Percentiles rank a stretch among this genome's conserved stretches.
phyloP scores from a whole-genome alignment of 37 sponge, comb jelly and placozoan genomes.

The Halisarca cf. caerulea region DNA sequence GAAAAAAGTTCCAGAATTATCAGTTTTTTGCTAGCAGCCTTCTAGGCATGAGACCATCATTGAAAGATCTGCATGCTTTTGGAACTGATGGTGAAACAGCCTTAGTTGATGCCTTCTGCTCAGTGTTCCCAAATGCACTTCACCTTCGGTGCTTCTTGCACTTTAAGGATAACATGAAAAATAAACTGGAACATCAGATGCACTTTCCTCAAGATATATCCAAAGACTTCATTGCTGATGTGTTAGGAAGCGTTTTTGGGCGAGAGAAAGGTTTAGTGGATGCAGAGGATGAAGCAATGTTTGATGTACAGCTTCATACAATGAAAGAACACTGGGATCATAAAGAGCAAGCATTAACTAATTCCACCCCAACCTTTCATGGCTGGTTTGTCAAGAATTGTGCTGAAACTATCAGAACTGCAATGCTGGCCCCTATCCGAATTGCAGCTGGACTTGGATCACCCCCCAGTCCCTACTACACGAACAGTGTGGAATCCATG shows the following conservation, averaged over 20 bases:
- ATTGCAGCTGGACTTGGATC: conserved; percentile 46
- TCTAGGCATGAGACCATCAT: too few species aligned
- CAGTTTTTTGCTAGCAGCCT: too few species aligned
- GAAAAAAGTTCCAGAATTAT: conserved; percentile 18
- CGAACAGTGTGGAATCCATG: conserved; percentile 38
- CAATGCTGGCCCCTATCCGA: conserved; percentile 24
- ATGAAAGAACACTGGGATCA: conserved; percentile 9
- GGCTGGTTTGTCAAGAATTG: too few species aligned
- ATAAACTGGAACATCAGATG: not conserved
- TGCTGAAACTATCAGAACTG: too few species aligned
- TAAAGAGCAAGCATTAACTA: too few species aligned
- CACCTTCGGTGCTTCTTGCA: conserved; percentile 54
- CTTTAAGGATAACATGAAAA: conserved; percentile 33
- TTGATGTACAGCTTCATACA: conserved; percentile 8
- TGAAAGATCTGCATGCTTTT: conserved; percentile 19
- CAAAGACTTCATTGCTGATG: too few species aligned
- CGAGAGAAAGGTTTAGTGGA: conserved; percentile 54
- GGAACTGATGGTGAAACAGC: conserved; percentile 48
- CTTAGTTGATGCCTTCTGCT: conserved; percentile 28
- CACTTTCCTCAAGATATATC: conserved; percentile 16
- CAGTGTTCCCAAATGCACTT: conserved; percentile 40
- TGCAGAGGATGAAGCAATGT: not conserved
- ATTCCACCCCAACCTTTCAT: too few species aligned
- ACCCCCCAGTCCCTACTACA: conserved; percentile 40
- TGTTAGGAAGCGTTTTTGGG: too few species aligned